These are phyloP conservation scores for Drosophila ficusphila DNA, from an alignment of 1,140 invertebrate species.

Conservation along the genomic window DNA sequence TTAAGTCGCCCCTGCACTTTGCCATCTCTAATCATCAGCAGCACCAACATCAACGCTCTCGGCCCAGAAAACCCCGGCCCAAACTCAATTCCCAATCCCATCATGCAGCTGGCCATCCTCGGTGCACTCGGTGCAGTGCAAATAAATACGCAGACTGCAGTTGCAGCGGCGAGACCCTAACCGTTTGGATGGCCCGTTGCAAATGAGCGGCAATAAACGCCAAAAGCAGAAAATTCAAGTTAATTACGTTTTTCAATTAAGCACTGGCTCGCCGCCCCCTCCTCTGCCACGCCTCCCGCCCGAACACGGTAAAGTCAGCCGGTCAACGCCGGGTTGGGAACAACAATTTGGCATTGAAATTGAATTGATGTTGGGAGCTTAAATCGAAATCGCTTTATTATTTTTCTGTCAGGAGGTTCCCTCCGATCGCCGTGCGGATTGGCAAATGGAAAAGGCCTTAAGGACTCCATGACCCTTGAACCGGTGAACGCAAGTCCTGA, in stretches of 20 bases:
- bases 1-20: background rate
- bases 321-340: conserved; percentile 24
- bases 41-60: conserved; percentile 10
- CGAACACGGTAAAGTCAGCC: conserved; percentile 31
- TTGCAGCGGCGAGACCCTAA: conserved; percentile 42
- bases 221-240: conserved; percentile 82
- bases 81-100: conserved; percentile 42
- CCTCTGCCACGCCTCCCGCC: background rate
- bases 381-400: conserved; percentile 41
- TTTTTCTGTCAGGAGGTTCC: conserved; percentile 2
- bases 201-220: conserved; percentile 80
- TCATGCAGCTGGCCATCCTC: conserved; percentile 17
- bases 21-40: conserved; percentile 35
- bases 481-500: background rate
- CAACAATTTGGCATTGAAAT: conserved; percentile 69
- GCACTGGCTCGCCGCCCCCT: conserved; percentile 46
- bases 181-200: conserved; percentile 58
- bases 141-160: conserved; percentile 66
- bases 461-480: background rate
- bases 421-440: conserved; percentile 1
- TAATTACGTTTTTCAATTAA: conserved; percentile 83
- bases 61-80: conserved; percentile 1
- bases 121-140: conserved; percentile 34
- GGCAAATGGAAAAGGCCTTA: background rate
- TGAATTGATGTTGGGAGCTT: conserved; percentile 51